Evolutionary conservation across 2,113 vertebrate species (phyloP), one percentile per base, ranked within the genome.

Genomic region (Blennius ocellaris): DNA sequence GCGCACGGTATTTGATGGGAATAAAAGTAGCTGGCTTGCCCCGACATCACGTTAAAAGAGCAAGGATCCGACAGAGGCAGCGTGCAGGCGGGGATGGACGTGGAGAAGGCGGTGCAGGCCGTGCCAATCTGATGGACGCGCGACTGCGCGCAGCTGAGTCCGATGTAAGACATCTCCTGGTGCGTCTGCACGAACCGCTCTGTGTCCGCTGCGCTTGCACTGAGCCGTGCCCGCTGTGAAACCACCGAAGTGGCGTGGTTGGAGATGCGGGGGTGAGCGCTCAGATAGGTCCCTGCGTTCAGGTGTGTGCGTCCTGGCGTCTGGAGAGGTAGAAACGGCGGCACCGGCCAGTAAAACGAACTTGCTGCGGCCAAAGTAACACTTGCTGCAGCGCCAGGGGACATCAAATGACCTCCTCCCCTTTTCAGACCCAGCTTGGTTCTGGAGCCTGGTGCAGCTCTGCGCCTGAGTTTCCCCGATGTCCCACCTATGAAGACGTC

Each of bases 401-500:
- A 82, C 52, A 90, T n/a, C 8, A 92, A 77, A 1, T 90, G 81
- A 30, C 85, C 51, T 5, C 74, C 76, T 21, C 85, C 88, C 38
- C 89, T 80, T 64, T 88, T 92, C 8, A 94, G 80, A 0, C 86
- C 89, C 5, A 93, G 78, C 55, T 92, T 94, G 56, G 84, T 65
- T 40, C 86, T 73, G 48, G 90, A 74, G 6, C 87, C 80, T 0
- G 89, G 68, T 0, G 87, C 21, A 5, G 89, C 71, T 21, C 93
- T 90, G 36, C 94, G 92, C 52, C 93, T 75, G 5, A 94, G 89
- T 15, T 95, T 95, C 12, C 94, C 94, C 0, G 94, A 93, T 5
- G 92, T 77, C 7, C 93, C 93, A 1, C 93, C 94, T 6, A 95
- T 95, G 74, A 95, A 95, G 7, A 95, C 93, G 16, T 95, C 93